These are phyloP conservation scores for Paguma larvata DNA, from an alignment of 2,797 vertebrate species.

Conservation along the genomic window DNA sequence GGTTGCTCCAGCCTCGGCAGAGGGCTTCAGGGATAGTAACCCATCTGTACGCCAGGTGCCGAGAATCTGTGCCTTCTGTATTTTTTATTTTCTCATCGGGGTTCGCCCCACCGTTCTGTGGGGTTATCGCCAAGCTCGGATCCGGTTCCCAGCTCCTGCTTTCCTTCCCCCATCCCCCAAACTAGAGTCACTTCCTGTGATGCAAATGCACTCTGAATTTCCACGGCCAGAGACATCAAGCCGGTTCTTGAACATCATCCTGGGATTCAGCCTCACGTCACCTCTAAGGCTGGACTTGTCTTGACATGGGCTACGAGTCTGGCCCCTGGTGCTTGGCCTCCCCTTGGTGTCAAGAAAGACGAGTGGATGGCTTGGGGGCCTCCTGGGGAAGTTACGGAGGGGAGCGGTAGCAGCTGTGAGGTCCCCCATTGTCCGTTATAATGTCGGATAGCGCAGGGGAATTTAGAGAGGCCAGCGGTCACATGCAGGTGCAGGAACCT, in stretches of 20 bases:
- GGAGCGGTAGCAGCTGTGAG: neutral
- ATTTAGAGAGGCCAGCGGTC: neutral
- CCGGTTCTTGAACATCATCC: neutral
- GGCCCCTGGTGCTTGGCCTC: neutral
- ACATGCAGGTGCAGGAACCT: neutral
- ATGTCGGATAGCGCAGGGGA: neutral
- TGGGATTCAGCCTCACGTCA: slow-evolving; percentile 3
- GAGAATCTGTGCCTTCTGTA: neutral
- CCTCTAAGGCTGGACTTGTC: neutral
- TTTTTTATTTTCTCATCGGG: neutral
- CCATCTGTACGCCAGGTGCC: neutral
- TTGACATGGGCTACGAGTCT: neutral
- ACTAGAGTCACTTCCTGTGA: neutral
- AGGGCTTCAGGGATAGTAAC: neutral
- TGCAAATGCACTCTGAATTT: neutral
- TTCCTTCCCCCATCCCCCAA: neutral
- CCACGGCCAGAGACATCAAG: neutral
- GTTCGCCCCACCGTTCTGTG: neutral
- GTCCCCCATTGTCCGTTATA: neutral
- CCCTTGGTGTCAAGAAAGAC: neutral
- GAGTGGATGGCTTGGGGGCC: neutral
- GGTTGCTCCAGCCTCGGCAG: neutral
- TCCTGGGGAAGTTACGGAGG: neutral
- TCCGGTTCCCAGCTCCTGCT: neutral
- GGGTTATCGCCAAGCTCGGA: neutral